Evolutionary conservation across 2,888 invertebrate species (phyloP).

Genomic region (Flexamia atlantica): DNA sequence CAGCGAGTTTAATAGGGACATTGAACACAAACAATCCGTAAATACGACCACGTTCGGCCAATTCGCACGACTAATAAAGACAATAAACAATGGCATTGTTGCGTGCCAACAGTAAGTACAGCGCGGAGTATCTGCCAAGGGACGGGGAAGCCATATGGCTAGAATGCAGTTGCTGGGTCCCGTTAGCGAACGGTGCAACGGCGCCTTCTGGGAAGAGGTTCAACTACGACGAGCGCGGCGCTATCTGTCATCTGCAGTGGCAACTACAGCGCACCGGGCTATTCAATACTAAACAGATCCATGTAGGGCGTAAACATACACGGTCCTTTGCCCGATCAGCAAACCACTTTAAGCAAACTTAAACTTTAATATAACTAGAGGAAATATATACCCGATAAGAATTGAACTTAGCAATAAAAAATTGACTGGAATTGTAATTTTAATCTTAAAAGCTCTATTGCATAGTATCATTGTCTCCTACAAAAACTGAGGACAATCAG

Average conservation of each 20-base stretch:
- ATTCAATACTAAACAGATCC: background rate
- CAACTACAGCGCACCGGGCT: background rate
- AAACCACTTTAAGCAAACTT: too few relatives aligned
- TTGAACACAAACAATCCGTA: too few relatives aligned
- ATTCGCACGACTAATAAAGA: too few relatives aligned
- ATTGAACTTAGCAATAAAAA: too few relatives aligned
- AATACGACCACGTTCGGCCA: too few relatives aligned
- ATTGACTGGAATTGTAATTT: too few relatives aligned
- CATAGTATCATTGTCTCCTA: too few relatives aligned
- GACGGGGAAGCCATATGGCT: slow-evolving; percentile 28
- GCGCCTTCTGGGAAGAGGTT: slow-evolving; percentile 37
- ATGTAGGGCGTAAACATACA: background rate
- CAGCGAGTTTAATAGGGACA: too few relatives aligned
- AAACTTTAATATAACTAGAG: too few relatives aligned
- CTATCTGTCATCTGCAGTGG: background rate
- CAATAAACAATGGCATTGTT: background rate
- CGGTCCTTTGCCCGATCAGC: background rate
- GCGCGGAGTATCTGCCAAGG: background rate
- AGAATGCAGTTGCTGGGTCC: slow-evolving; percentile 28
- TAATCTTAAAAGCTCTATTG: too few relatives aligned
- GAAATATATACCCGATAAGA: too few relatives aligned
- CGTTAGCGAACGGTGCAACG: slow-evolving; percentile 32
- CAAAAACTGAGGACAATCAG: too few relatives aligned
- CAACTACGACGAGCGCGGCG: background rate
- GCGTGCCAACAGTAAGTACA: background rate